Base-by-base conservation (phyloP, 2,797 vertebrate species). In the Tragelaphus oryx region DNA sequence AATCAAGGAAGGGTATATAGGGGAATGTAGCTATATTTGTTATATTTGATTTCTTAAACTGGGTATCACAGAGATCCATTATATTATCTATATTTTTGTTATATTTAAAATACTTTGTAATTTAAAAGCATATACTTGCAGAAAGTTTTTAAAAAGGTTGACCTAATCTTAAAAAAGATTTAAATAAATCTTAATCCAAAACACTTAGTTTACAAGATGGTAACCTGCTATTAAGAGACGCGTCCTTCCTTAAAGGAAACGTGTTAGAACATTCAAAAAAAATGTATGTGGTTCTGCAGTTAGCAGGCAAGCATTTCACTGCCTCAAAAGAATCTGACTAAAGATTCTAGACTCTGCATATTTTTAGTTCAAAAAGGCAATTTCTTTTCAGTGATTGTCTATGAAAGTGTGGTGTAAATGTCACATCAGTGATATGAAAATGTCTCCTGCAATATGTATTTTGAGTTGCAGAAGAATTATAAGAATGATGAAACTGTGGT, bases 61-160 rank as follows among this genome's bases (percentile, higher is more conserved):
- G 33, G 75, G 37, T 92, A 28, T 76, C 92, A 95, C 11, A 95
- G 18, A 46, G 50, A 92, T 92, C 95, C 78, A 88, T 96, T 97
- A 97, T 97, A 97, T 97, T 93, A 95, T 97, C 89, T 97, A 97
- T 96, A 95, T n/a, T 85, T 94, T 96, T 94, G 65, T 86, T 80
- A 93, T 92, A 94, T 57, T 96, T 97, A 97, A 97, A 96, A 91
- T 94, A 97, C 8, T 94, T 90, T 78, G 95, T 97, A 97, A 96
- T 90, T 97, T 97, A 96, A 97, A 96, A 96, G 94, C 75, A 95
- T 95, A 96, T 93, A 90, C 16, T 94, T 93, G 89, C 84, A 82
- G 57, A 87, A 94, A 84, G 93, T 76, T 41, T 85, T 86, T 96
- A 87, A 87, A 81, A 85, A 95, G 5, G 11, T 83, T 95, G 94